A percentile compares a stretch with the other conserved stretches of the same genome.
Conservation (phyloP, 2,113 vertebrate species). For the Megaptera novaeangliae region DNA sequence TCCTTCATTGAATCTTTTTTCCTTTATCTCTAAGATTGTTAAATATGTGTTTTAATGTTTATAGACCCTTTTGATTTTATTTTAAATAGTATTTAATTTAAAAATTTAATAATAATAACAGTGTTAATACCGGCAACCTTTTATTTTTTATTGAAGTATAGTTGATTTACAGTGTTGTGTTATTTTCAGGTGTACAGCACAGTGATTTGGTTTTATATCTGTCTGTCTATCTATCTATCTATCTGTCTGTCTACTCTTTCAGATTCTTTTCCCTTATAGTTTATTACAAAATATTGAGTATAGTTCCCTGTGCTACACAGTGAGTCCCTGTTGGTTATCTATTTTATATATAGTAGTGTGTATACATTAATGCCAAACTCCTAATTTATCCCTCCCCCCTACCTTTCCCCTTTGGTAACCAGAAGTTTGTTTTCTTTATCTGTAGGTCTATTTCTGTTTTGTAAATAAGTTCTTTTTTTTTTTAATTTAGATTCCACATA, state of each 20-base stretch:
- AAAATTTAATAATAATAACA: neutral
- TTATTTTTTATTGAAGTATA: neutral
- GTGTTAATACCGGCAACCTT: neutral
- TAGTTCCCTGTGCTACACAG: neutral
- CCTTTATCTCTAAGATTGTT: neutral
- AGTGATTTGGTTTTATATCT: too few relatives aligned
- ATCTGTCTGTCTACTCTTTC: neutral
- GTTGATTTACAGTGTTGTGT: neutral
- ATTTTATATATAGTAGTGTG: neutral
- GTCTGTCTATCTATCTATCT: too few relatives aligned
- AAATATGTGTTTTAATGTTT: neutral
- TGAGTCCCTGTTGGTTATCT: neutral
- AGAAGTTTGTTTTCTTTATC: neutral
- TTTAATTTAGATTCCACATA: neutral
- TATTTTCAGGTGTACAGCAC: neutral
- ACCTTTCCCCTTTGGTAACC: neutral
- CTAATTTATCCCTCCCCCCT: neutral
- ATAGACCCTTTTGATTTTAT: neutral
- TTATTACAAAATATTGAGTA: neutral
- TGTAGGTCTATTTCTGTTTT: neutral
- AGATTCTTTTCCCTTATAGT: neutral
- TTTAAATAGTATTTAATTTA: neutral
- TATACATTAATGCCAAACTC: neutral
- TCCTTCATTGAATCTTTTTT: neutral
- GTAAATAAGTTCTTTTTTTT: neutral